Base-by-base conservation (phyloP, 2,888 invertebrate species). In the Maniola hyperantus region DNA sequence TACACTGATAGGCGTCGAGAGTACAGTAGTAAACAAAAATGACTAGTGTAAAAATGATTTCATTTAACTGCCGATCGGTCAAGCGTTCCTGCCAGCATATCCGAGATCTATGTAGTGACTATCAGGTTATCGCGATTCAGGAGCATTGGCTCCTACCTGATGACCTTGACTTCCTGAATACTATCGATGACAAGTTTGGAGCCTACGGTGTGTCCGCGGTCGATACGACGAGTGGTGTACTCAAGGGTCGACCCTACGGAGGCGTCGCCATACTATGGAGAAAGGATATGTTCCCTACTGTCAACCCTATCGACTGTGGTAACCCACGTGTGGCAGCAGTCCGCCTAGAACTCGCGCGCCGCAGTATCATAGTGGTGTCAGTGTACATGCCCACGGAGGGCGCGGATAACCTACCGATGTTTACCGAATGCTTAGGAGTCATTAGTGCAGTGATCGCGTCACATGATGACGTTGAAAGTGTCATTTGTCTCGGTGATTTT, bases 11-110 rank as follows among this genome's bases (percentile, higher is more conserved):
- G n/a, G 44, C 44, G 44, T 44, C 44, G 44, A 44, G n/a, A 44
- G n/a, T 44, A 44, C 44, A 44, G 44, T 44, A 2, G 4, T 44
- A n/a, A 6, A n/a, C 44, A 44, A 44, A 44, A 44, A 44, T 44
- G 44, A 44, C 44, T 44, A 44, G 44, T 44, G 44, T 44, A n/a
- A 44, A 44, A 44, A 51, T 51, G 50, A 26, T 51, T 20, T 51
- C 50, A 18, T 48, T 48, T 48, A 48, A 48, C 18, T 48, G 48
- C 18, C n/a, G 18, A 48, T 18, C n/a, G n/a, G 26, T 51, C 10
- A 51, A 51, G 10, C 50, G 50, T n/a, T 51, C 50, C 7, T 20
- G 18, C 18, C 20, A 51, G 18, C 18, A 18, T 51, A 11, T 51
- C 10, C 18, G 50, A 20, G 50, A 51, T 26, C 11, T 51, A 26